These are phyloP conservation scores for Nomada goodeniana DNA, from an alignment of 2,888 invertebrate genomes.

Conservation along the genomic window DNA sequence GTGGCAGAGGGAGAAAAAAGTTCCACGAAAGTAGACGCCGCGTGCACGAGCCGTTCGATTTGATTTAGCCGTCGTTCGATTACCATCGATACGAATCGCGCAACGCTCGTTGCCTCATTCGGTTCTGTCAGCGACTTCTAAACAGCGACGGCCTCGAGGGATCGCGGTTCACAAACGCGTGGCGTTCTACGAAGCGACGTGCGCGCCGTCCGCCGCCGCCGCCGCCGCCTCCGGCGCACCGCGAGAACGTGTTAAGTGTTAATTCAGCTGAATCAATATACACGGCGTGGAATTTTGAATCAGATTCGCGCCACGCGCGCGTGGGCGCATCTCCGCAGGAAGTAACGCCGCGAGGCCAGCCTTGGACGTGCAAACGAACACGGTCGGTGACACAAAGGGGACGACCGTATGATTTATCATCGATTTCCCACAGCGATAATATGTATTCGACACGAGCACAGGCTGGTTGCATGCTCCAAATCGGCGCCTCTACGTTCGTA, in stretches of 20 bases:
- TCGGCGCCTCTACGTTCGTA: not conserved
- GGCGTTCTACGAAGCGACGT: conserved; percentile 50
- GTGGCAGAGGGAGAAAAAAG: no score
- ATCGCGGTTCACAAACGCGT: conserved; percentile 43
- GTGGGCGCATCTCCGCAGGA: conserved; percentile 63
- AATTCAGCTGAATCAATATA: conserved; percentile 71
- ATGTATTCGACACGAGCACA: not conserved
- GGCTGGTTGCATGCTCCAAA: not conserved
- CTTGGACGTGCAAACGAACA: conserved; percentile 52
- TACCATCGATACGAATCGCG: conserved; percentile 20
- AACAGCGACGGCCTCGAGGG: conserved; percentile 46
- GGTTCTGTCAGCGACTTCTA: conserved; percentile 40
- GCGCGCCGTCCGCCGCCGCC: conserved; percentile 28
- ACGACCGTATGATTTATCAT: conserved; percentile 65
- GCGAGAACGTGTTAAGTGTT: conserved; percentile 60
- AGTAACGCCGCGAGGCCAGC: conserved; percentile 54
- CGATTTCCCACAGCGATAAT: conserved; percentile 61
- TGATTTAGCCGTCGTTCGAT: conserved; percentile 23
- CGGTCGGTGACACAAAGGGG: conserved; percentile 64
- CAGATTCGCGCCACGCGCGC: conserved; percentile 61
- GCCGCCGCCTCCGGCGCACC: conserved; percentile 24
- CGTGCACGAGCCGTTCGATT: not conserved
- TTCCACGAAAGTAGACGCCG: not conserved
- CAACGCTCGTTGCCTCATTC: conserved; percentile 8
- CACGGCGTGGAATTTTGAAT: conserved; percentile 63